Percentiles rank a stretch among this genome's conserved stretches.
Evolutionary conservation across 1,140 invertebrate genomes (phyloP).

Genomic region (Adoxophyes honmai): DNA sequence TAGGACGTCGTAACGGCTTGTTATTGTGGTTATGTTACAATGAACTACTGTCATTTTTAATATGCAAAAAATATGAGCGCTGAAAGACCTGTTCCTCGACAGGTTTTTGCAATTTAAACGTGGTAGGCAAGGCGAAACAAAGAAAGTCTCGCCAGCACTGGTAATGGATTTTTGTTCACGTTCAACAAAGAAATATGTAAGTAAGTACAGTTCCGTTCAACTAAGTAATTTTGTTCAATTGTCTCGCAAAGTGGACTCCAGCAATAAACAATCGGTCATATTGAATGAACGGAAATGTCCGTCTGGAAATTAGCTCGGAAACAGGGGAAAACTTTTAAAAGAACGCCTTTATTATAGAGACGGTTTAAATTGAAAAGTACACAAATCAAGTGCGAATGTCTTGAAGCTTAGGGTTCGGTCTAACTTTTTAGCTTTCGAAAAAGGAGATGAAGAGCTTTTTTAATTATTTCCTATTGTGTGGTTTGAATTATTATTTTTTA

Average conservation of each 20-base stretch:
- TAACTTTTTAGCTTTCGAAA: too few species aligned
- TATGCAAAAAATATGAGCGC: too few species aligned
- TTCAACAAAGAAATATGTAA: slow-evolving; percentile 14
- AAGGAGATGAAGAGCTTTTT: too few species aligned
- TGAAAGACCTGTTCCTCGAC: too few species aligned
- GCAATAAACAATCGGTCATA: slow-evolving; percentile 73
- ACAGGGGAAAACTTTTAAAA: slow-evolving; percentile 73
- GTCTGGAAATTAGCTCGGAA: slow-evolving; percentile 67
- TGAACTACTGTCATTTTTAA: too few species aligned
- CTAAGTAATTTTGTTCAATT: slow-evolving; percentile 67
- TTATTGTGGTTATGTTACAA: background rate
- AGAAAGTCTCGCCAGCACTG: background rate
- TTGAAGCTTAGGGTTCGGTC: too few species aligned
- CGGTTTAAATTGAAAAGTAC: slow-evolving; percentile 52
- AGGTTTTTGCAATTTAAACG: too few species aligned
- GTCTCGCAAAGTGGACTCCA: slow-evolving; percentile 52
- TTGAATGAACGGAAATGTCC: slow-evolving; percentile 75
- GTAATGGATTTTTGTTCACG: background rate
- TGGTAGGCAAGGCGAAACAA: too few species aligned
- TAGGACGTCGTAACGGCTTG: background rate
- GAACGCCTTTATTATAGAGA: slow-evolving; percentile 63
- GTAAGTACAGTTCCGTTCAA: slow-evolving; percentile 48
- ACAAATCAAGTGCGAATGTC: background rate
- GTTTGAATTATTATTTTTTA: too few species aligned
- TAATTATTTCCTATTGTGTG: too few species aligned